Base-by-base conservation (phyloP, 1,140 invertebrate species). In the Pogonus chalceus region DNA sequence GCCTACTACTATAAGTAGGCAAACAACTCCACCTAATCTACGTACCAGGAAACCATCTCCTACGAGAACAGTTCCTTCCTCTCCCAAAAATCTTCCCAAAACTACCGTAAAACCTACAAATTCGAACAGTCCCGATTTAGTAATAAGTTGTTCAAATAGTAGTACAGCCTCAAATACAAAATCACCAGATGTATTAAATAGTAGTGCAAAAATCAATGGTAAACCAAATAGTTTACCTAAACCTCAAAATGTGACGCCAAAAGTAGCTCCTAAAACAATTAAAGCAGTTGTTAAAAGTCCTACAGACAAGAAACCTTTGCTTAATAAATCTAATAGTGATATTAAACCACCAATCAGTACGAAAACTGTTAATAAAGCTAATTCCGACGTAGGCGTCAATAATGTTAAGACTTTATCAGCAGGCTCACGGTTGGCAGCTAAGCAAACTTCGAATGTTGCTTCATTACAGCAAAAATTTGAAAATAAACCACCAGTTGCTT, bases 391-490 rank as follows among this genome's bases (percentile, higher is more conserved):
- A 2, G 53, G 31, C 14, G 63, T 56, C 31, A 67, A 58, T 48
- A 56, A 65, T 49, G 66, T 53, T 21, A 67, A 66, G 71, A 73
- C 64, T 54, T 68, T 63, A 47, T 72, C 71, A 1, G 60, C 63
- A 26, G 74, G 59, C 14, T 61, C 70, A 9, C 71, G 71, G 58
- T 58, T 68, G 21, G 73, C 70, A 35, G 67, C 74, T 3, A 68
- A 71, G 2, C 77, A 79, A 64, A 76, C 76, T 46, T 83, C 81
- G 2, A 84, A 81, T 58, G 83, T 87, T 23, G 83, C 84, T 1
- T 82, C 81, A 23, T 69, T 87, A 49, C 84, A 87, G 59, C 81
- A 85, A 56, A 86, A 85, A 64, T 87, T 87, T 62, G 83, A 87
- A 63, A 73, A 75, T 62, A 70, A 64, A 16, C 37, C 37, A 3